A percentile compares a stretch with the other conserved stretches of the same genome.
These are phyloP conservation scores for Delichon dasypus DNA, from an alignment of 2,797 vertebrate genomes.

Conservation along the genomic window DNA sequence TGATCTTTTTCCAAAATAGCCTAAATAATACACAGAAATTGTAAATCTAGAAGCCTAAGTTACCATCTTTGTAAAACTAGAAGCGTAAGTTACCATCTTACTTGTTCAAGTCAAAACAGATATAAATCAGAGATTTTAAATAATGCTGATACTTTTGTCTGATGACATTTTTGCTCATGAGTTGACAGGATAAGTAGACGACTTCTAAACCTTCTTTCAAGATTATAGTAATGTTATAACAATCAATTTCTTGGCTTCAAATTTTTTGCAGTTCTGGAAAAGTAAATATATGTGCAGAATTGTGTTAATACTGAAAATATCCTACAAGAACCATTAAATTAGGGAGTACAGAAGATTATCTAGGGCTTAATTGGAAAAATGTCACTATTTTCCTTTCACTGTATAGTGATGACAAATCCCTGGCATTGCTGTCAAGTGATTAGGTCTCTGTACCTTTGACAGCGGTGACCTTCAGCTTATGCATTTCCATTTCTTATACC, in stretches of 20 bases:
- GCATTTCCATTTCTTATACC: background rate
- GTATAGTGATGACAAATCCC: background rate
- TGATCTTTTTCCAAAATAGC: background rate
- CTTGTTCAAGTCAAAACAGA: background rate
- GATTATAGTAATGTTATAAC: background rate
- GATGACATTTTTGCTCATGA: background rate
- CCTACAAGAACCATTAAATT: background rate
- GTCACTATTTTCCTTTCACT: background rate
- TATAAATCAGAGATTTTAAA: background rate
- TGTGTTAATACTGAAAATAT: background rate
- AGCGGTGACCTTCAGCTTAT: background rate
- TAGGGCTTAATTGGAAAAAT: background rate
- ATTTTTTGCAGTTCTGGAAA: background rate
- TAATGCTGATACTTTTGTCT: background rate
- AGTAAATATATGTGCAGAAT: background rate
- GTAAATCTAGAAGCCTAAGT: background rate
- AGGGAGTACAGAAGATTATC: background rate
- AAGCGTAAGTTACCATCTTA: background rate
- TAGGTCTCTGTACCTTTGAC: background rate
- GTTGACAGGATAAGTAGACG: background rate
- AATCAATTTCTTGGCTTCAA: background rate
- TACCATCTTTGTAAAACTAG: background rate
- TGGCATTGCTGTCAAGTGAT: background rate
- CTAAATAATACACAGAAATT: background rate
- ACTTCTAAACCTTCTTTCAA: constrained; percentile 1